Evolutionary conservation across 2,888 invertebrate species (phyloP), one percentile per base, ranked within the genome.

Genomic region (Sinelater perroti): DNA sequence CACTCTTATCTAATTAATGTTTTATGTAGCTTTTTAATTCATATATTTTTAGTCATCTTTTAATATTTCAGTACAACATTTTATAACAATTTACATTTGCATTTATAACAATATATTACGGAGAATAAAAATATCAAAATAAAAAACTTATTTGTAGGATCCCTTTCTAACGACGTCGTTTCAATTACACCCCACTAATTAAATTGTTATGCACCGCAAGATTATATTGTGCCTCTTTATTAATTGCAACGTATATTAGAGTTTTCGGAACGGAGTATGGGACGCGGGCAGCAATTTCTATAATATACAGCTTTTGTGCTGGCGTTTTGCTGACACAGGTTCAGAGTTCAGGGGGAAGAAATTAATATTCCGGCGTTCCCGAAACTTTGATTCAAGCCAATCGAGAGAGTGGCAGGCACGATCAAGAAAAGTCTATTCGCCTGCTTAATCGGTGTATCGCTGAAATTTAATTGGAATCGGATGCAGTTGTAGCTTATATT

Each of bases 241-340:
- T 38, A 18, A 21, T 38, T 8, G 8, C 11, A 40, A 24, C 18
- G 26, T 5, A 40, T 24, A 40, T 24, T 40, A 1, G 10, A 40
- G 26, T 40, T 11, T 40, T 40, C 40, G 8, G 8, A 35, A 5
- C 6, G 18, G n/a, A 35, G 7, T 14, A 40, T n/a, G n/a, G n/a
- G 40, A 24, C 24, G n/a, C n/a, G 14, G 40, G 3, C 13, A 24
- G 21, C 24, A 24, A 4, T 11, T 24, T 24, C 10, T 20, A 13
- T 40, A 40, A 40, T 14, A 40, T 40, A 40, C 24, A 2, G 40
- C 24, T 40, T 40, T 7, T 4, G 14, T 6, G 24, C n/a, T n/a
- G 40, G 24, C 13, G 24, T 40, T 40, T 40, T 24, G 40, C 40
- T 40, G 40, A 40, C 40, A 35, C 14, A 40, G 26, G 40, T 40